These are phyloP conservation scores for Cynopterus sphinx DNA, from an alignment of 2,797 vertebrate genomes.

Conservation along the genomic window DNA sequence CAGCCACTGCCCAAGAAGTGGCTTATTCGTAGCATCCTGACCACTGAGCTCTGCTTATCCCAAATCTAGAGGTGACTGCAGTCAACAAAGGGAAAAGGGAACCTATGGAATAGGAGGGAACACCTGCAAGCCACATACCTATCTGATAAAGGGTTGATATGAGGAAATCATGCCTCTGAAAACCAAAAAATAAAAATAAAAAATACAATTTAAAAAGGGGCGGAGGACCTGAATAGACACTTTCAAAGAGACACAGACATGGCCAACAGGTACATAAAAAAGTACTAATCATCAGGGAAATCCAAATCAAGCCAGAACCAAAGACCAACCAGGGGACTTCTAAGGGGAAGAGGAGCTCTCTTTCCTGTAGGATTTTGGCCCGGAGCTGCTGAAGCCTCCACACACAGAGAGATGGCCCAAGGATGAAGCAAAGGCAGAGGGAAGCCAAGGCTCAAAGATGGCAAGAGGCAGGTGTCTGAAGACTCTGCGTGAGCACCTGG, in stretches of 20 bases:
- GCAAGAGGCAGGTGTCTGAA: background rate
- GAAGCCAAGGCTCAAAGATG: background rate
- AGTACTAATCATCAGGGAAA: too few species aligned
- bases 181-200: background rate
- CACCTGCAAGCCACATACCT: background rate
- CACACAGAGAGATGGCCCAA: background rate
- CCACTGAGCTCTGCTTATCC: background rate
- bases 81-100: background rate
- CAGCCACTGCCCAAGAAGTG: background rate
- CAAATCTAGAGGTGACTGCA: background rate
- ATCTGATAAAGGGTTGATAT: background rate
- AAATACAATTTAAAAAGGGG: background rate
- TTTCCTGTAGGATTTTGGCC: background rate
- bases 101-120: background rate
- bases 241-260: background rate
- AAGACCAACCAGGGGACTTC: background rate
- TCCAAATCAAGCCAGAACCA: background rate
- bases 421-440: background rate
- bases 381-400: background rate
- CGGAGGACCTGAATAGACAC: background rate
- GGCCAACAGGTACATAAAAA: background rate
- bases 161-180: background rate
- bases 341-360: background rate
- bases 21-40: background rate
- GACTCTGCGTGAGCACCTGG: background rate